These are phyloP conservation scores for Anas platyrhynchos DNA, from an alignment of 2,113 vertebrate genomes.

Conservation along the genomic window DNA sequence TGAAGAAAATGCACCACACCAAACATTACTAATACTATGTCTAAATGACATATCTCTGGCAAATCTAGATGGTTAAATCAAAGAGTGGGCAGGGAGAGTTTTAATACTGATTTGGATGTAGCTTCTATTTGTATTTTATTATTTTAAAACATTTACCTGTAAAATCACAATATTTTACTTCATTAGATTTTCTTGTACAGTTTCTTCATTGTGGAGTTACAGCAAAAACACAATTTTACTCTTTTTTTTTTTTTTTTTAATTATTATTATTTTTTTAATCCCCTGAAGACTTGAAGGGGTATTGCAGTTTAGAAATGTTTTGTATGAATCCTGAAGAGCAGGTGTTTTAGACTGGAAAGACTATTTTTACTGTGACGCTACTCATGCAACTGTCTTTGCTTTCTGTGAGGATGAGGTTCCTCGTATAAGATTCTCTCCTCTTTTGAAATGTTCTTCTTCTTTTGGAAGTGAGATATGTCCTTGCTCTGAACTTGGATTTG, in stretches of 20 bases:
- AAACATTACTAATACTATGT: not conserved
- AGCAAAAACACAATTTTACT: not conserved
- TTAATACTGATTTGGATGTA: not conserved
- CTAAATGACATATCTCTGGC: not conserved
- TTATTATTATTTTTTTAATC: no score
- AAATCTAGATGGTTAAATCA: not conserved
- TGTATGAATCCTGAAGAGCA: not conserved
- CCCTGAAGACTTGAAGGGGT: not conserved
- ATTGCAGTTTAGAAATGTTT: not conserved
- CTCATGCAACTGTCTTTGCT: not conserved
- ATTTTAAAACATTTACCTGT: not conserved
- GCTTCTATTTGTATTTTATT: not conserved
- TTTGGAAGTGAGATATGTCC: not conserved
- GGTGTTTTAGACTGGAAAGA: not conserved
- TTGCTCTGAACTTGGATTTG: slow-evolving; percentile 28
- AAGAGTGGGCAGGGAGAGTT: not conserved
- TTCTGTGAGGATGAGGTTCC: not conserved
- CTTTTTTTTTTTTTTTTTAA: not conserved
- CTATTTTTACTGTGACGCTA: not conserved
- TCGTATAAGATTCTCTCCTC: not conserved
- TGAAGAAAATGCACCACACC: not conserved
- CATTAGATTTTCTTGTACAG: not conserved
- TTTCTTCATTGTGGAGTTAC: not conserved
- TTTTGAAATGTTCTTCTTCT: not conserved
- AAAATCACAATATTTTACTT: not conserved